Evolutionary conservation across 2,797 vertebrate genomes (phyloP), one percentile per base, ranked within the genome.

Genomic region (Kryptopterus vitreolus): DNA sequence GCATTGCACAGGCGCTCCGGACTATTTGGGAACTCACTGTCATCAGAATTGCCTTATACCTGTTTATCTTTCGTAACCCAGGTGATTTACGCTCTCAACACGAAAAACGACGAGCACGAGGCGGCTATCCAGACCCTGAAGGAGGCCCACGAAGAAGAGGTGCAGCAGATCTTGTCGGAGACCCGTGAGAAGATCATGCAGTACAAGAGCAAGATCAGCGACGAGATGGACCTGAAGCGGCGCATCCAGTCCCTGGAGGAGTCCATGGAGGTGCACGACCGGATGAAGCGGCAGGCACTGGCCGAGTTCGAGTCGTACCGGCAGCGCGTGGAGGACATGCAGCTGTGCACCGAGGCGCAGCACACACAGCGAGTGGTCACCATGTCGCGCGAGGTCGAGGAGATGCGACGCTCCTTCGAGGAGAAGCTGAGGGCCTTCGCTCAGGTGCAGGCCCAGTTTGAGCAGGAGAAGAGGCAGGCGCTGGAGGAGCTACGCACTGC

Each of bases 21-120:
- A 35, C 35, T 35, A 55, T 55, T 55, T 53, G 55, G 22, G 15
- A 20, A 12, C 20, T 53, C n/a, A 26, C 26, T 70, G 46, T 70
- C 16, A 13, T 55, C 50, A 2, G 1, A 35, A 55, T 7, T 72
- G 29, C 11, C 70, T 18, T 0, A 24, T 22, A 33, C 2, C 48
- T 61, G 3, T 35, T 63, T 10, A 35, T 20, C 48, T 84, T 76
- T 88, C 20, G 80, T 61, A 78, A 81, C 85, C 18, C 90, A 99
- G 98, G 98, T 99, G 82, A 98, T 99, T 91, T 99, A 99, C 89
- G 96, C 98, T 74, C 94, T 99, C 87, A 99, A 99, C 91, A 99
- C 98, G 26, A 98, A 97, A 91, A 99, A 98, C 76, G 98, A 99
- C 63, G 97, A 99, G 59, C 98, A 99, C 3, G 97, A 99, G 91